Conservation (phyloP, 2,797 vertebrate species). For the Delichon dasypus region DNA sequence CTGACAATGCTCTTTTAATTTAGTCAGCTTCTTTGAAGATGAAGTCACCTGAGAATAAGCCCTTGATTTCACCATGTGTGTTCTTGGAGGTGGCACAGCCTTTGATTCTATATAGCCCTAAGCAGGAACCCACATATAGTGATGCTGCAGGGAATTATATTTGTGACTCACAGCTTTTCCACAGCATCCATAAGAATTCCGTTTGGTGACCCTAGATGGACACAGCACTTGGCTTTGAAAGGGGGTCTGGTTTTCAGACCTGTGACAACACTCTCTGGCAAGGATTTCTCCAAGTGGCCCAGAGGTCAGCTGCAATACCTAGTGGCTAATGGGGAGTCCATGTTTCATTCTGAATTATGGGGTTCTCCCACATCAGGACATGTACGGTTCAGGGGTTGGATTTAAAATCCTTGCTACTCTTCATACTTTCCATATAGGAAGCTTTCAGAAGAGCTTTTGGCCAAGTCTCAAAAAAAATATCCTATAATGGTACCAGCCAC, state of each 20-base stretch:
- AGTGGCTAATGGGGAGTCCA: background rate
- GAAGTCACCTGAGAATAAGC: background rate
- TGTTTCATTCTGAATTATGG: background rate
- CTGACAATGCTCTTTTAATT: background rate
- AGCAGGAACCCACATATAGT: background rate
- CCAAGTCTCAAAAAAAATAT: background rate
- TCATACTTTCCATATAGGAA: background rate
- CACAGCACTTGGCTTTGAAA: background rate
- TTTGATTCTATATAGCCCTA: background rate
- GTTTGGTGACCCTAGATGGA: background rate
- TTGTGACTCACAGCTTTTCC: background rate
- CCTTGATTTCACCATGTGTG: background rate
- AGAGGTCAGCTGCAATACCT: background rate
- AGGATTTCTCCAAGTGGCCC: background rate
- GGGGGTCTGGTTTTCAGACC: background rate
- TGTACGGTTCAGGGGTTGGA: background rate
- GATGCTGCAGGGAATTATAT: fast-evolving
- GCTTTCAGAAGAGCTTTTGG: background rate
- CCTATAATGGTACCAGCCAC: background rate
- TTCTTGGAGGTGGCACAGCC: background rate
- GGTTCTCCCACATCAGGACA: background rate
- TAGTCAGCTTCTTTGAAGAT: background rate
- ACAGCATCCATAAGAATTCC: background rate
- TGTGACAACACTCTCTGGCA: fast-evolving
- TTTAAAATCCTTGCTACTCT: background rate